A percentile compares a stretch with the other conserved stretches of the same genome.
Evolutionary conservation across 1,140 invertebrate species (phyloP).

Genomic region (Araneus ventricosus): DNA sequence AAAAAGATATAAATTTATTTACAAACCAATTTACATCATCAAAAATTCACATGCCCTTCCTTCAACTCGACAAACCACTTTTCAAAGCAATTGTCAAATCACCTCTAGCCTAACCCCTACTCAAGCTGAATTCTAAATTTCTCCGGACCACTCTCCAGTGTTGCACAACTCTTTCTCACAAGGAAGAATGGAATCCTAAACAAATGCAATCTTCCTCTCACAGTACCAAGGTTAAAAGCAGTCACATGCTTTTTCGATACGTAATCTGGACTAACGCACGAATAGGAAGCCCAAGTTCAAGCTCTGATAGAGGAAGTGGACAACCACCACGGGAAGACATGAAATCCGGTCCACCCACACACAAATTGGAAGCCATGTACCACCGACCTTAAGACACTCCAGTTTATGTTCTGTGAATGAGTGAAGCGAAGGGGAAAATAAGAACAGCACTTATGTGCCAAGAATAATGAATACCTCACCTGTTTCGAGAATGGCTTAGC

Average conservation of each 20-base stretch:
- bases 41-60: too few species aligned
- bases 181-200: not conserved
- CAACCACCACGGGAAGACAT: not conserved
- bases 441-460: conserved; percentile 32
- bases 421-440: conserved; percentile 4
- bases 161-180: not conserved
- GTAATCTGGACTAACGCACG: not conserved
- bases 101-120: too few species aligned
- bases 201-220: not conserved
- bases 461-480: conserved; percentile 33
- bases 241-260: not conserved
- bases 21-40: too few species aligned
- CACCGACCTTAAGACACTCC: conserved; percentile 3
- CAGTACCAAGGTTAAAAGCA: conserved; percentile 12
- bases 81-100: too few species aligned
- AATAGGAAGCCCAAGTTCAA: conserved; percentile 18
- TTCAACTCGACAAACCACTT: too few species aligned
- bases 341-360: conserved; percentile 46
- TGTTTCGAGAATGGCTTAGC: conserved; percentile 4
- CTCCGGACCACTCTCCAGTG: not conserved
- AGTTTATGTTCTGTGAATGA: not conserved
- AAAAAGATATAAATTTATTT: too few species aligned
- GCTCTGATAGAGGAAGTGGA: conserved; percentile 8
- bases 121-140: not conserved
- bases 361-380: conserved; percentile 2